These are phyloP conservation scores for Brachionus rotundiformis DNA, from an alignment of 1,140 invertebrate species.

Conservation along the genomic window DNA sequence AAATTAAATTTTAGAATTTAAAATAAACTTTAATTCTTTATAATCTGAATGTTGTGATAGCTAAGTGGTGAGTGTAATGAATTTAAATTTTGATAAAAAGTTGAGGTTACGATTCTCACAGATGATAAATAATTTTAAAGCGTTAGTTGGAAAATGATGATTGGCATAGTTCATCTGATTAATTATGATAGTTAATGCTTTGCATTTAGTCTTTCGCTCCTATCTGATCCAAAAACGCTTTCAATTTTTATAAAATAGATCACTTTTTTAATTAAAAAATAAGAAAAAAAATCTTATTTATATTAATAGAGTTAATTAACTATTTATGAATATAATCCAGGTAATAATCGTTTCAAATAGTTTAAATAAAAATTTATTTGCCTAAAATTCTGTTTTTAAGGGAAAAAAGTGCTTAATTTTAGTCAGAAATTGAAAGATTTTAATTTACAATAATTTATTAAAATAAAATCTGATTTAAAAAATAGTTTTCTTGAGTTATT, in stretches of 20 bases:
- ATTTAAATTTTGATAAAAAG: neutral
- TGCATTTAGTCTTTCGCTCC: constrained; percentile 50
- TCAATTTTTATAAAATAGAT: too few species aligned
- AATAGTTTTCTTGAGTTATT: neutral
- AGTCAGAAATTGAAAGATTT: constrained; percentile 4
- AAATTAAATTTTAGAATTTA: too few species aligned
- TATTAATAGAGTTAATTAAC: too few species aligned
- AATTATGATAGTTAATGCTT: constrained; percentile 36
- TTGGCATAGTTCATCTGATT: constrained; percentile 52
- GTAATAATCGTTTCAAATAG: too few species aligned
- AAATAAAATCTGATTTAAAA: neutral
- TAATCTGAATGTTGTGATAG: neutral
- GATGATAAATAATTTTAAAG: neutral
- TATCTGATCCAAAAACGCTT: constrained; percentile 52
- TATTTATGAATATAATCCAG: too few species aligned
- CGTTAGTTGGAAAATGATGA: constrained; percentile 50
- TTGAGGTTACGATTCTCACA: neutral
- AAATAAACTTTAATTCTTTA: neutral
- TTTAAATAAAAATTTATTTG: too few species aligned
- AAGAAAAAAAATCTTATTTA: too few species aligned
- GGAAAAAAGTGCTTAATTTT: too few species aligned
- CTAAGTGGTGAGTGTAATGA: neutral
- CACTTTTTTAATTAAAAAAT: too few species aligned
- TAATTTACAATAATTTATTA: constrained; percentile 1
- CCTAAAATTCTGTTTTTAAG: too few species aligned